Percentiles rank a stretch among this genome's conserved stretches.
Conservation (phyloP, 2,113 vertebrate genomes). For the Xiphophorus couchianus region DNA sequence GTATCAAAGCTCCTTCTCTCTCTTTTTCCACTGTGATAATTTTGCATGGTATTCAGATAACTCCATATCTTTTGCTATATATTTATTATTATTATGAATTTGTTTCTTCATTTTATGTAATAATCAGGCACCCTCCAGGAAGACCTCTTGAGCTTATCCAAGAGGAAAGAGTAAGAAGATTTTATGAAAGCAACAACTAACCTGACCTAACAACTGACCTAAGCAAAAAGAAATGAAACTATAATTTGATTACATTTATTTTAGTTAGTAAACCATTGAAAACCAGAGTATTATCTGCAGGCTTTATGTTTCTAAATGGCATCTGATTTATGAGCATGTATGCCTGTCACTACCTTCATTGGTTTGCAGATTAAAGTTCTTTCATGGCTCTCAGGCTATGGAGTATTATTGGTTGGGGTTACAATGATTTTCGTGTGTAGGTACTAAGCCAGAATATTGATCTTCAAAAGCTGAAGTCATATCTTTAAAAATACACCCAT, state of each 20-base stretch:
- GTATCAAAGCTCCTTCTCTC: too few species aligned
- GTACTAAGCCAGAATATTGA: constrained; percentile 62
- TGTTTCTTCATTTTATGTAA: too few species aligned
- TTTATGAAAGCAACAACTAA: too few species aligned
- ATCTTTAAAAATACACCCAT: constrained; percentile 61
- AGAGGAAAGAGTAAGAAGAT: too few species aligned
- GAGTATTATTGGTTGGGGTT: constrained; percentile 51
- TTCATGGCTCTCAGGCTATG: constrained; percentile 25
- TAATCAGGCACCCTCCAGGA: too few species aligned
- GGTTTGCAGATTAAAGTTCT: constrained; percentile 31
- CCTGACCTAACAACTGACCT: too few species aligned
- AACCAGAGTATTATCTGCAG: constrained; percentile 22
- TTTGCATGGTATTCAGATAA: too few species aligned
- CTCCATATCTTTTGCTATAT: too few species aligned
- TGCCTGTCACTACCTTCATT: constrained; percentile 23
- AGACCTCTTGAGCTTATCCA: too few species aligned
- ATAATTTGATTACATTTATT: background rate
- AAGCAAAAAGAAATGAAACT: too few species aligned
- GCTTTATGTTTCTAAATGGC: constrained; percentile 40
- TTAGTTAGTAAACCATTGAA: constrained; percentile 5
- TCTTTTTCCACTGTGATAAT: too few species aligned
- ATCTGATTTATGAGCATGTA: constrained; percentile 14
- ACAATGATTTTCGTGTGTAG: constrained; percentile 52
- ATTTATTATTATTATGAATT: too few species aligned
- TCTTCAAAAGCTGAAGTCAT: constrained; percentile 57